Conservation (phyloP, 1,140 invertebrate genomes). For the Diuraphis noxia region DNA sequence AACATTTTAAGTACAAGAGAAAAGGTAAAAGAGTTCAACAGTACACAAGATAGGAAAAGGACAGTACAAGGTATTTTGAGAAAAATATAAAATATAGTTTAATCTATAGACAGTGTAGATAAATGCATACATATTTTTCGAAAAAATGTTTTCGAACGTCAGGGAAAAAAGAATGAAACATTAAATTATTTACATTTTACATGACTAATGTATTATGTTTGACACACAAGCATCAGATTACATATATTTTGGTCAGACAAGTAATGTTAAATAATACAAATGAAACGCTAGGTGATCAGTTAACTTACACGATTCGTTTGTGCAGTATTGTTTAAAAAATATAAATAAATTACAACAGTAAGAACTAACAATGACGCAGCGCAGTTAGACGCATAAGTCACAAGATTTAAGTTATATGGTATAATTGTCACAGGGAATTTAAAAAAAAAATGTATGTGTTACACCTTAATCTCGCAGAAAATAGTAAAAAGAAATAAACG, state of each 20-base stretch:
- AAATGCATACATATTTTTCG: slow-evolving; percentile 19
- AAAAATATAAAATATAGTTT: background rate
- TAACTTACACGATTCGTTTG: background rate
- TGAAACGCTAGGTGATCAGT: background rate
- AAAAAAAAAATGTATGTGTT: background rate
- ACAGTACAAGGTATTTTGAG: background rate
- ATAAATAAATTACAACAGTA: slow-evolving; percentile 19
- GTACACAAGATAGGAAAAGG: background rate
- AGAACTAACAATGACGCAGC: background rate
- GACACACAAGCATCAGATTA: background rate
- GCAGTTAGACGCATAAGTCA: background rate
- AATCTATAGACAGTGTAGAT: background rate
- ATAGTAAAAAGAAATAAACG: background rate
- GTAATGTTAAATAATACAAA: background rate
- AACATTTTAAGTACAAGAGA: background rate
- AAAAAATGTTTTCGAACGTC: background rate
- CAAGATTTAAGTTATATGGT: background rate
- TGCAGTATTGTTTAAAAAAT: background rate
- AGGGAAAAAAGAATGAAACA: background rate
- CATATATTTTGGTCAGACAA: background rate
- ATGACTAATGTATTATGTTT: background rate
- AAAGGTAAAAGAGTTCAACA: background rate
- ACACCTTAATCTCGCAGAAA: background rate
- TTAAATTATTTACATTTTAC: slow-evolving; percentile 1
- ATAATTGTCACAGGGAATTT: background rate